Evolutionary conservation across 1,140 invertebrate species (phyloP), one percentile per base, ranked within the genome.

Genomic region (Contarinia nasturtii): DNA sequence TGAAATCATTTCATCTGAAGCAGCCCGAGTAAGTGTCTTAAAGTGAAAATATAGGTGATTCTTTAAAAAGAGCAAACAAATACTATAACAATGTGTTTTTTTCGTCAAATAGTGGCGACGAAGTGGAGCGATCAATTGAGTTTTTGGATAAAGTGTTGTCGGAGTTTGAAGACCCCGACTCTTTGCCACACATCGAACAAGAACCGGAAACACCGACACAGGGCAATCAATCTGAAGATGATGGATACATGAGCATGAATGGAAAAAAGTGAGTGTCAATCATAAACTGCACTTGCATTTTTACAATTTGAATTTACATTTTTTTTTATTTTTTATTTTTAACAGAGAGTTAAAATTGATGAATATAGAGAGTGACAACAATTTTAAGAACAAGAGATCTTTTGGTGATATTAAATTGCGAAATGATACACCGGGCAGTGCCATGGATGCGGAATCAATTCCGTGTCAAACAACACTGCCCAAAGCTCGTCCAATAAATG

Each of bases 181-280:
- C 65, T 49, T 67, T 65, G 48, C 64, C 67, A 44, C 61, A 57
- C 44, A 58, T 54, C 44, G 48, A 47, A 21, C 52, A 53, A 27
- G 27, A 27, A 27, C 22, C 55, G 51, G 78, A 80, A 66, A 78
- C 76, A 58, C 76, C 77, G 57, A 80, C 76, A 55, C 73, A 77
- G 69, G 80, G 76, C 51, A 80, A 84, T 62, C 81, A 83, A 60
- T 85, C 82, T 36, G 82, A 86, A 63, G 82, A 86, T 73, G 82
- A 86, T 74, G 82, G 82, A 62, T 86, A 86, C 65, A 85, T 86
- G 81, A 85, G 81, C 66, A 83, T 86, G 72, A 86, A 85, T 75
- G 82, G 82, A 52, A 75, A 81, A 61, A 75, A 78, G 68, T 73
- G 52, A 59, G 53, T 33, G 14, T 11, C 12, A 14, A 38, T 22